Evolutionary conservation across 2,888 invertebrate species (phyloP), one percentile per base, ranked within the genome.

Genomic region (Athalia circularis): DNA sequence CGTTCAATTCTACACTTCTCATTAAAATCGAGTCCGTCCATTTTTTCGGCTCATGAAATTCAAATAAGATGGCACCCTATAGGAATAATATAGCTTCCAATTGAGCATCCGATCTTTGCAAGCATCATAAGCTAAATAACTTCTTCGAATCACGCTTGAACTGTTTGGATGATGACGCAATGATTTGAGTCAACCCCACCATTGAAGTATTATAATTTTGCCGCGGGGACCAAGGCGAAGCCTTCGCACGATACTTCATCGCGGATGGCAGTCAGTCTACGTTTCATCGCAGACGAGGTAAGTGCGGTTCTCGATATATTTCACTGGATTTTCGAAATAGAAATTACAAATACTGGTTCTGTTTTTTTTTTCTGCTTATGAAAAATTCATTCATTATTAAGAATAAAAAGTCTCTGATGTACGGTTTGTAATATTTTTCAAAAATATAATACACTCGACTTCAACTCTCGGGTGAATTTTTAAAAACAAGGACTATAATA

Each of bases 281-380:
- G 82, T 84, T 85, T 83, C 84, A 83, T 85, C 81, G 83, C 79
- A 79, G 75, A 80, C 78, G 80, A 84, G 86, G 87, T 87, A 87
- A 80, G 82, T 79, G 45, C 64, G 13, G 13, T 48, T 76, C 45
- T 6, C 7, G n/a, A 11, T 50, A 29, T 29, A 3, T 52, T n/a
- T 43, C 15, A 3, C 0, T 11, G 8, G 8, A 29, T 8, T 6
- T 15, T 6, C 11, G n/a, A 11, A 8, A 2, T 9, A 5, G 29
- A 8, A 3, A 43, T 57, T 59, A n/a, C n/a, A n/a, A n/a, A n/a
- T n/a, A n/a, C n/a, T n/a, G n/a, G n/a, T n/a, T 54, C 62, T n/a
- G 8, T 57, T n/a, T 54, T 61, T 62, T n/a, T 52, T 65, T 61
- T 3, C 4, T 57, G 54, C 29, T 68, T 7, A 15, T 68, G 8